Evolutionary conservation across 2,113 vertebrate species (phyloP).

Genomic region (Chrysemys picta): DNA sequence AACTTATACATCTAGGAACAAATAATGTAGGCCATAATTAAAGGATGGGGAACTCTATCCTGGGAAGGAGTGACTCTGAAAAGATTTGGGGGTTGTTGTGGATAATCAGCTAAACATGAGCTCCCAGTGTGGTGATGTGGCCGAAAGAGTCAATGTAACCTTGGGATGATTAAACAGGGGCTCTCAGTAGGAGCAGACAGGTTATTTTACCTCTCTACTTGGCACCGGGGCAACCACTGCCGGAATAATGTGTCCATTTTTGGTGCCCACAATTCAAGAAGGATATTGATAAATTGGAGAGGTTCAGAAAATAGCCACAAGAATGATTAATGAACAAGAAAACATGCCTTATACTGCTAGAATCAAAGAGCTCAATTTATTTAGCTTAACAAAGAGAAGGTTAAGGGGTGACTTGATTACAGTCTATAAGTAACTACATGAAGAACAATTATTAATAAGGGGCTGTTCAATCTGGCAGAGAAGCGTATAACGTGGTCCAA

Average conservation of each 20-base stretch:
- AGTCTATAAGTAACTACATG: background rate
- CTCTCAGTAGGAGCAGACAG: background rate
- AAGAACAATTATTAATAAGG: background rate
- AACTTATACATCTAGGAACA: too few species aligned
- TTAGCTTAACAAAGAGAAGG: background rate
- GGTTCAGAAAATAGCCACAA: background rate
- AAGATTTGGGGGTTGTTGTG: background rate
- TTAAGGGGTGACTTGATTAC: background rate
- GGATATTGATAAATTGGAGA: background rate
- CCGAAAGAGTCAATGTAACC: background rate
- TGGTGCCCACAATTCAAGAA: background rate
- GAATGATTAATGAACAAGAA: background rate
- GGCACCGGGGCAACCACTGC: background rate
- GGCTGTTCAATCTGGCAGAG: background rate
- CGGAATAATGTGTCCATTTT: background rate
- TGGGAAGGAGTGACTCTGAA: background rate
- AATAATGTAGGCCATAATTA: too few species aligned
- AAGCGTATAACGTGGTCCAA: background rate
- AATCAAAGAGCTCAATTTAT: background rate
- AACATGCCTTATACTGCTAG: background rate
- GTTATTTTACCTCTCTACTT: background rate
- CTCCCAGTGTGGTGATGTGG: background rate
- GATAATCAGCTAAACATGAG: background rate
- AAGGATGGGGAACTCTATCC: background rate
- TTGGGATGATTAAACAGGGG: background rate